phyloP scores from a whole-genome alignment of 2,888 invertebrate species.

The Apamea crenata region DNA sequence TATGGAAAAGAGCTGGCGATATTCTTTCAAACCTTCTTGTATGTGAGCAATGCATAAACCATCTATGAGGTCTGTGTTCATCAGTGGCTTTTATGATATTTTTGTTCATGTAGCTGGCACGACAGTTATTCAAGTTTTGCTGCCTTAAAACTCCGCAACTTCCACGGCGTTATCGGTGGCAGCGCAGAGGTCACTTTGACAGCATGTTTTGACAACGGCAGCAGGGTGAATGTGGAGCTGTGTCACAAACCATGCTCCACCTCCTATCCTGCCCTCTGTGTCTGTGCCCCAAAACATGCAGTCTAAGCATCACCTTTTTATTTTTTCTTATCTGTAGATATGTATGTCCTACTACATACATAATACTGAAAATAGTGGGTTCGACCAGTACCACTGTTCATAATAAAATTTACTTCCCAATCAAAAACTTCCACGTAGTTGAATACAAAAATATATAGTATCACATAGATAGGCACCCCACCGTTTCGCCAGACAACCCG shows the following conservation, averaged over 20 bases:
- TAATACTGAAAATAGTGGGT: background rate
- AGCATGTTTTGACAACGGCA: too few species aligned
- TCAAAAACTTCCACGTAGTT: slow-evolving; percentile 1
- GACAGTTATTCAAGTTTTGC: too few species aligned
- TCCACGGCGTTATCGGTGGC: too few species aligned
- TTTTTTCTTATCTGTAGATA: too few species aligned
- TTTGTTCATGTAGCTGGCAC: background rate
- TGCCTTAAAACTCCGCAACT: too few species aligned
- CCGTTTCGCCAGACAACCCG: slow-evolving; percentile 67
- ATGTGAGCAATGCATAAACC: background rate
- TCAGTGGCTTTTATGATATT: background rate
- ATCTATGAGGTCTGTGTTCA: background rate
- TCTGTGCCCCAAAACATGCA: too few species aligned
- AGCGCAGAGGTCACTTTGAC: too few species aligned
- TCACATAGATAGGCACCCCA: slow-evolving; percentile 25
- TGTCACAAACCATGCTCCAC: too few species aligned
- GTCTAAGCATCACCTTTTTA: too few species aligned
- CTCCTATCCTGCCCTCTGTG: too few species aligned
- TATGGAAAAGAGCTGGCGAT: background rate
- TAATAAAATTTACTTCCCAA: background rate
- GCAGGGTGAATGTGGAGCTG: too few species aligned
- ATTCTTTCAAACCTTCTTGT: background rate
- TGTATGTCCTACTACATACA: too few species aligned
- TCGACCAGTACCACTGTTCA: background rate
- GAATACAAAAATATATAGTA: background rate